Conservation (phyloP, 2,797 vertebrate genomes). For the Helarctos malayanus region DNA sequence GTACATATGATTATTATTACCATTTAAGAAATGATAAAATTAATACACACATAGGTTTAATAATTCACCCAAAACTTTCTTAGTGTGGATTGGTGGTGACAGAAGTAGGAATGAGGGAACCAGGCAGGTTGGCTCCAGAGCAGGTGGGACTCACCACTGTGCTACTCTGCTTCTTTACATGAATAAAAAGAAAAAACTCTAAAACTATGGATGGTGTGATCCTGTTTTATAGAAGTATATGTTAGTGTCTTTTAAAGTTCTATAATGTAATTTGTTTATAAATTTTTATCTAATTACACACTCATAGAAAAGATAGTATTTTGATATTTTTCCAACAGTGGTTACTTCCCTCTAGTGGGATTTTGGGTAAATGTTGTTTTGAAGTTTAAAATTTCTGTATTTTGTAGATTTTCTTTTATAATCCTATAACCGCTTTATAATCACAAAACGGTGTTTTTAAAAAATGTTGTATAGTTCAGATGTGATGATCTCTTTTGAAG, state of each 20-base stretch:
- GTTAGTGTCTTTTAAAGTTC: not conserved
- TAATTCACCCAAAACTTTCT: not conserved
- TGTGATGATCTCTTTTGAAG: not conserved
- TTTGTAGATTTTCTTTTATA: slow-evolving; percentile 28
- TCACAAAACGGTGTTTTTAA: not conserved
- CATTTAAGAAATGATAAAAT: slow-evolving; percentile 23
- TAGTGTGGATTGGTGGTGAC: not conserved
- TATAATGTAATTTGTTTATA: not conserved
- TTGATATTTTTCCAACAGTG: slow-evolving; percentile 39
- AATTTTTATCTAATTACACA: slow-evolving; percentile 10
- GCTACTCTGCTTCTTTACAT: not conserved
- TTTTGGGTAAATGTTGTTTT: slow-evolving; percentile 55
- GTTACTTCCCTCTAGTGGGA: slow-evolving; percentile 22
- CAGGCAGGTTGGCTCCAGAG: not conserved
- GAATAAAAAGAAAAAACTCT: not conserved
- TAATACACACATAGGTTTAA: not conserved
- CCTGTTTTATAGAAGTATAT: not conserved
- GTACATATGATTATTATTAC: not conserved
- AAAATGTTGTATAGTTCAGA: not conserved
- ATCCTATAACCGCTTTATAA: not conserved
- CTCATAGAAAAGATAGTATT: not conserved
- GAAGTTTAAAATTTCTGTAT: slow-evolving; percentile 6
- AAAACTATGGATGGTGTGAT: not conserved
- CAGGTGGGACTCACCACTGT: not conserved
- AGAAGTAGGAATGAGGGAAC: not conserved